A percentile compares a stretch with the other conserved stretches of the same genome.
These are phyloP conservation scores for Corythoichthys haematopterus DNA, from an alignment of 2,113 vertebrate species.

Conservation along the genomic window DNA sequence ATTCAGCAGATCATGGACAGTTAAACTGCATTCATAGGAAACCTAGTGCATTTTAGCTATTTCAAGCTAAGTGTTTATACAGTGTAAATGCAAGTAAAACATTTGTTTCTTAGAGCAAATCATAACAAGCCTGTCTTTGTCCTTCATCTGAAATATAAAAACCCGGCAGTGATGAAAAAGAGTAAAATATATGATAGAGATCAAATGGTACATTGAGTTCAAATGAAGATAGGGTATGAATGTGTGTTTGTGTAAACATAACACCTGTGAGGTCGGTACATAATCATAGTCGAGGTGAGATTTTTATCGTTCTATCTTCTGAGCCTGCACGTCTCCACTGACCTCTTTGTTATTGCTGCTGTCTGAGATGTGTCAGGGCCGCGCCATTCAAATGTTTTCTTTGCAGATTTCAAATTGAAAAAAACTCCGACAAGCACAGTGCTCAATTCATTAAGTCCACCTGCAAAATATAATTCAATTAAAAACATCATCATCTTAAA, in stretches of 20 bases:
- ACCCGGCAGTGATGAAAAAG: constrained; percentile 16
- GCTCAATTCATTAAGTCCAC: neutral
- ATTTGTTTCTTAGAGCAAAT: constrained; percentile 30
- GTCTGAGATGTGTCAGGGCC: constrained; percentile 28
- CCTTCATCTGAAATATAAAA: constrained; percentile 30
- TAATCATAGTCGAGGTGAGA: constrained; percentile 62
- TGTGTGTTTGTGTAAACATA: constrained; percentile 42
- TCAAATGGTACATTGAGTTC: constrained; percentile 47
- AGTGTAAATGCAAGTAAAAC: constrained; percentile 8
- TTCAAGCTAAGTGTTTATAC: constrained; percentile 3
- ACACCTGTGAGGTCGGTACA: constrained; percentile 52
- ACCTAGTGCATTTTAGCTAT: neutral
- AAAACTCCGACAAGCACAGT: neutral
- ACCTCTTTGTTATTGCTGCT: constrained; percentile 27
- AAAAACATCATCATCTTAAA: neutral
- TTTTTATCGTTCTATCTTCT: constrained; percentile 42
- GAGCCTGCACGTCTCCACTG: constrained; percentile 18
- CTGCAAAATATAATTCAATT: neutral
- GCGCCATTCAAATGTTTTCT: constrained; percentile 18
- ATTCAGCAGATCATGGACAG: neutral
- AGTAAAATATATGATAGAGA: constrained; percentile 47
- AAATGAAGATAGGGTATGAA: constrained; percentile 24
- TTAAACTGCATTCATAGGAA: neutral
- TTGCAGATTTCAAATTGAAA: neutral
- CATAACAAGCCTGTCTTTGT: constrained; percentile 24